A percentile compares a stretch with the other conserved stretches of the same genome.
Conservation (phyloP, 2,797 vertebrate genomes). For the Spatula versicolor region DNA sequence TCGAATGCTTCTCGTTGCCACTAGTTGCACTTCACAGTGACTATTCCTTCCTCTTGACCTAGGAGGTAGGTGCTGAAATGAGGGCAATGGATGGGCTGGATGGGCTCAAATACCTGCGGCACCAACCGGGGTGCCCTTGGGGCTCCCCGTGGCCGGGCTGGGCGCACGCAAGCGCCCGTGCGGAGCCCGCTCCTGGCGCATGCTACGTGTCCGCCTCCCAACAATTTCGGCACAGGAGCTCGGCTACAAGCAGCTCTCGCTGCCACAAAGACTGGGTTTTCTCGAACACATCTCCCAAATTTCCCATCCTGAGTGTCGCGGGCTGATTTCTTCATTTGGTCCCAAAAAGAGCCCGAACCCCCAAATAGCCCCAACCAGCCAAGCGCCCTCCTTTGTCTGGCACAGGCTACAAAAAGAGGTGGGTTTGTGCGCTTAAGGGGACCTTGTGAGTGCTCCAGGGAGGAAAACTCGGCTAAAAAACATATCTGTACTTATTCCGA, state of each 20-base stretch:
- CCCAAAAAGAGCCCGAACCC: neutral
- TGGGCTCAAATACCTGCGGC: too few species aligned
- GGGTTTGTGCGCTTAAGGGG: conserved; percentile 31
- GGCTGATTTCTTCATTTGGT: neutral
- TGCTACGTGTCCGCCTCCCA: accelerated
- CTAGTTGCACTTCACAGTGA: neutral
- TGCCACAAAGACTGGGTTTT: neutral
- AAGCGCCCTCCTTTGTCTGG: conserved; percentile 40
- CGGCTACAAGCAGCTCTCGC: accelerated
- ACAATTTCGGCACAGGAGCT: accelerated
- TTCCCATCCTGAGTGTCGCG: neutral
- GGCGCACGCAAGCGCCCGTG: neutral
- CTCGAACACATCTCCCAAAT: neutral
- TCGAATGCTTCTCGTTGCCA: neutral
- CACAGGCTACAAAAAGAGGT: conserved; percentile 25
- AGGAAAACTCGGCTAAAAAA: conserved; percentile 54
- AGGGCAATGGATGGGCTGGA: too few species aligned
- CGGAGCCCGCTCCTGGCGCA: accelerated
- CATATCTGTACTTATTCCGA: conserved; percentile 32
- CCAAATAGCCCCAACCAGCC: neutral
- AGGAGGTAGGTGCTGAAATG: neutral
- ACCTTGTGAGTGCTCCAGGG: neutral
- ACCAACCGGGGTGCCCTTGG: too few species aligned
- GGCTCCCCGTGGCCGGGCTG: neutral
- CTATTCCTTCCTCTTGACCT: neutral